Base-by-base conservation (phyloP, 92 coral and sea anemone genomes). In the Porites rus region DNA sequence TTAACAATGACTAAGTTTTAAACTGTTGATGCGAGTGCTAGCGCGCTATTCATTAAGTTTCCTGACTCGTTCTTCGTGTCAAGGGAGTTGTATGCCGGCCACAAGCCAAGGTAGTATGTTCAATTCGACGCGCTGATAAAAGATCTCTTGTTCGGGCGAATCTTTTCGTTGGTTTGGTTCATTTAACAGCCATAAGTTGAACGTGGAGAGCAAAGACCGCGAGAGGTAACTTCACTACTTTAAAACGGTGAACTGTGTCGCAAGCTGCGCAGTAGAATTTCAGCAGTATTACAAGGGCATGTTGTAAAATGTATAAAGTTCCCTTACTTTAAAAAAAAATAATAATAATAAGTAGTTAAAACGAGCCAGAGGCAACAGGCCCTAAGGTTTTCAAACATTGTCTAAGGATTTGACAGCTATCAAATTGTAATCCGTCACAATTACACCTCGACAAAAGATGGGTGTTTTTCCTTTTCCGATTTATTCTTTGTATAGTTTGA, bases 341-440 rank as follows among this genome's bases (percentile, higher is more conserved):
- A 64, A n/a, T 11, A 21, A 3, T 51, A 51, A 38, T 38, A 38
- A 38, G 46, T 38, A 38, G 46, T 38, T 38, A 38, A 38, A 38
- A n/a, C 21, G 13, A 66, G 68, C 67, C 50, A 65, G 43, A 54
- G 51, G 10, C 75, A 51, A 1, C 38, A n/a, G 20, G 12, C 1
- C 53, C 50, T 50, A 13, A 20, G 84, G 10, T 65, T 64, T 58
- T 18, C 65, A 46, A 46, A 79, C 84, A 66, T 68, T 79, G 84
- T 22, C 67, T 16, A 24, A 51, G 51, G 20, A 56, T 78, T 79
- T 79, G 84, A 79, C 64, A 79, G 63, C 75, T 68, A 68, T 66
- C 73, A 65, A 79, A 79, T 46, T 79, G 74, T 67, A 79, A 65
- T 66, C 84, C 74, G 52, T 79, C 84, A 79, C 84, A 66, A 79